Evolutionary conservation across 1,140 invertebrate genomes (phyloP).

Genomic region (Ceratitis capitata): DNA sequence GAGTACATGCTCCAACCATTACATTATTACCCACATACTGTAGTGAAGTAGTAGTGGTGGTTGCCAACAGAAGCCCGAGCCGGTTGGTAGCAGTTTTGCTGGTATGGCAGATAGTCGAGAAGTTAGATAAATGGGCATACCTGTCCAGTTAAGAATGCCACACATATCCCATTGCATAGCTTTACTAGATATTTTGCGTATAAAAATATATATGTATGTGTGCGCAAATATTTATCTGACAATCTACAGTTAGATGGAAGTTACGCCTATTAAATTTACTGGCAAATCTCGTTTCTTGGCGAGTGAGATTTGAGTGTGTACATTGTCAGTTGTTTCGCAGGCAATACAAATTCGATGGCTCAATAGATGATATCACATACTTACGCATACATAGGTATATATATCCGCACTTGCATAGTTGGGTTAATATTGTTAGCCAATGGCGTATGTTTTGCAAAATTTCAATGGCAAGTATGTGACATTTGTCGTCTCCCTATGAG

Average conservation of each 20-base stretch:
- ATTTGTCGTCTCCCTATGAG: neutral
- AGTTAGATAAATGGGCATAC: constrained; percentile 24
- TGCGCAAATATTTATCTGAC: neutral
- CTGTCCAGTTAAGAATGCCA: neutral
- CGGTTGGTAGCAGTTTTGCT: neutral
- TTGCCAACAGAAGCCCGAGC: neutral
- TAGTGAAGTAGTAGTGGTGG: neutral
- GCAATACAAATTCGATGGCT: neutral
- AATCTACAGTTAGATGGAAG: no score
- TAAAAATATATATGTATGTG: neutral
- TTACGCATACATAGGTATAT: neutral
- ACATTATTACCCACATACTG: no score
- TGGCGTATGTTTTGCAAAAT: neutral
- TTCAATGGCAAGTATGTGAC: neutral
- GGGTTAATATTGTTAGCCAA: neutral
- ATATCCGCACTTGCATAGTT: neutral
- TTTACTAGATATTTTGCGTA: neutral
- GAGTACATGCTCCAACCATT: neutral
- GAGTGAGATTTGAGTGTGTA: no score
- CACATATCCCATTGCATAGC: neutral
- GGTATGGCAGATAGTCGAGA: neutral
- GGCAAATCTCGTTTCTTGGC: neutral
- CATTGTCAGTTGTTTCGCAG: neutral
- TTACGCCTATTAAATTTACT: neutral
- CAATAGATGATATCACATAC: neutral